A percentile compares a stretch with the other conserved stretches of the same genome.
These are phyloP conservation scores for Aplochiton taeniatus DNA, from an alignment of 2,797 vertebrate species.

Conservation along the genomic window DNA sequence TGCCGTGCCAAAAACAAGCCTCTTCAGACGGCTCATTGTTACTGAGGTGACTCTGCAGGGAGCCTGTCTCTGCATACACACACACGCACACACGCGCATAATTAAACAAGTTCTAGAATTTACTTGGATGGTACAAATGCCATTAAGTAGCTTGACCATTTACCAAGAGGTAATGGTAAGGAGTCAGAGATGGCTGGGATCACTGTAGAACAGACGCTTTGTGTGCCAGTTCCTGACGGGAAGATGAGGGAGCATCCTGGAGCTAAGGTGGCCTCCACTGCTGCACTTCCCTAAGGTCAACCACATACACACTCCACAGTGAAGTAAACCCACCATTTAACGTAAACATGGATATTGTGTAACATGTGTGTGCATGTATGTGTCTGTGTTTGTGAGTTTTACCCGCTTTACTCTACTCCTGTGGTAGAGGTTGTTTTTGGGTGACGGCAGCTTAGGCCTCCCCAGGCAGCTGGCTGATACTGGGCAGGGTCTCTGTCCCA, in stretches of 20 bases:
- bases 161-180: slow-evolving; percentile 45
- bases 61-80: slow-evolving; percentile 44
- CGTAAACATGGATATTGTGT: neutral
- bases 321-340: too few relatives aligned
- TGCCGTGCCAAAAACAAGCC: slow-evolving; percentile 51
- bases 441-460: neutral
- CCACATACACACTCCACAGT: too few relatives aligned
- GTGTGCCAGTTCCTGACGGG: slow-evolving; percentile 33
- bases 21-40: slow-evolving; percentile 63
- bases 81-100: neutral
- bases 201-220: slow-evolving; percentile 59
- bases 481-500: slow-evolving; percentile 1
- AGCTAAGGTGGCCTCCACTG: slow-evolving; percentile 36
- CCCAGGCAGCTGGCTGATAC: slow-evolving; percentile 7
- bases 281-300: slow-evolving; percentile 29
- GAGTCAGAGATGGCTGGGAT: slow-evolving; percentile 57
- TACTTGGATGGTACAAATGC: neutral
- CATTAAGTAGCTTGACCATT: slow-evolving; percentile 1
- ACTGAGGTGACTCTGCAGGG: slow-evolving; percentile 51
- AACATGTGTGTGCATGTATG: slow-evolving; percentile 7
- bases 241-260: slow-evolving; percentile 28
- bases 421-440: slow-evolving; percentile 2
- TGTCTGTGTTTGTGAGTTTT: slow-evolving; percentile 4
- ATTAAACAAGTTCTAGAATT: slow-evolving; percentile 10
- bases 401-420: slow-evolving; percentile 32